Evolutionary conservation across 2,888 invertebrate species (phyloP).

Genomic region (Gastrophysa polygoni): DNA sequence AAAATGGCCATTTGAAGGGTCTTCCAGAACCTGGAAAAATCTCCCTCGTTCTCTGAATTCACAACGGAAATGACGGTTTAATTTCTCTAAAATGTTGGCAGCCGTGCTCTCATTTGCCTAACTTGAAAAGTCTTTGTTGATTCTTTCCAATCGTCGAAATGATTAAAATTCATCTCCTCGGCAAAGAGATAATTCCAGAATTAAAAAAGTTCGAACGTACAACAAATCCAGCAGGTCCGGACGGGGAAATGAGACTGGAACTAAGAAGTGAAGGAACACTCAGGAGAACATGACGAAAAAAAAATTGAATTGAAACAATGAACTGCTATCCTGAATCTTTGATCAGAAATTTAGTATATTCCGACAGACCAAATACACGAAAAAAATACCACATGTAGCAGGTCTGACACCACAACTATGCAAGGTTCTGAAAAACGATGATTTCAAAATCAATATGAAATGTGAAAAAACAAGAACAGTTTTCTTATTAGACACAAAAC

Average conservation of each 20-base stretch:
- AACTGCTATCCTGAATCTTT: too few relatives aligned
- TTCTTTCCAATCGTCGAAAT: slow-evolving; percentile 29
- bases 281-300: too few relatives aligned
- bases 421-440: not conserved
- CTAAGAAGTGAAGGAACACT: not conserved
- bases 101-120: slow-evolving; percentile 28
- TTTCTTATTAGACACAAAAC: too few relatives aligned
- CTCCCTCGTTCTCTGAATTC: not conserved
- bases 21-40: not conserved
- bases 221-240: slow-evolving; percentile 30
- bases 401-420: not conserved
- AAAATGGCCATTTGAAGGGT: not conserved
- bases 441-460: not conserved
- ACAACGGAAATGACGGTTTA: slow-evolving; percentile 16
- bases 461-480: too few relatives aligned
- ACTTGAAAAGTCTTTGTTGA: slow-evolving; percentile 23
- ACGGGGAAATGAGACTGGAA: slow-evolving; percentile 18
- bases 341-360: too few relatives aligned
- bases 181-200: slow-evolving; percentile 24
- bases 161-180: slow-evolving; percentile 30
- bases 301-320: too few relatives aligned
- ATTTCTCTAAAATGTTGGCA: slow-evolving; percentile 26
- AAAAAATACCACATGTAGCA: too few relatives aligned
- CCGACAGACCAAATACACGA: too few relatives aligned
- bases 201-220: slow-evolving; percentile 24